Conservation (phyloP, 2,797 vertebrate species). For the Neosalanx taihuensis region DNA sequence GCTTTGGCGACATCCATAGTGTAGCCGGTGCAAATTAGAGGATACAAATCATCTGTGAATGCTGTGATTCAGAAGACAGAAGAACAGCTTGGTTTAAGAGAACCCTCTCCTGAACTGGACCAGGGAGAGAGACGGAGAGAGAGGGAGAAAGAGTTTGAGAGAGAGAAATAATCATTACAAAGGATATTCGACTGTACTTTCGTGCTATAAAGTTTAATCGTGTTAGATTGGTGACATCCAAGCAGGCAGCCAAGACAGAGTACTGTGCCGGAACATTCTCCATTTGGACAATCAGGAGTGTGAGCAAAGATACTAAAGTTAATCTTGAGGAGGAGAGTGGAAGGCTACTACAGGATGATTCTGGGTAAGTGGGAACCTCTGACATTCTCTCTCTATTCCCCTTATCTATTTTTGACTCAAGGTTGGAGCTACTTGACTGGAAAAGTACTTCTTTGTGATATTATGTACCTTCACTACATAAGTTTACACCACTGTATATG, state of each 20-base stretch:
- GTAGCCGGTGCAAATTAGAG: conserved; percentile 18
- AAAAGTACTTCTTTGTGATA: background rate
- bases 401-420: background rate
- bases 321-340: conserved; percentile 53
- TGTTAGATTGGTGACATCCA: background rate
- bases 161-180: background rate
- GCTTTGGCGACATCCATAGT: conserved; percentile 24
- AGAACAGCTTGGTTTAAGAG: conserved; percentile 5
- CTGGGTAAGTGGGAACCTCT: conserved; percentile 59
- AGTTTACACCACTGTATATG: no score
- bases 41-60: conserved; percentile 14
- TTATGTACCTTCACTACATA: no score
- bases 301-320: conserved; percentile 33
- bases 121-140: conserved; percentile 8
- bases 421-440: background rate
- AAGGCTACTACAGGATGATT: conserved; percentile 67
- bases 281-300: conserved; percentile 1
- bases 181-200: background rate
- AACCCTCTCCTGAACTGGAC: conserved; percentile 40
- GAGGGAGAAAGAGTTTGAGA: background rate
- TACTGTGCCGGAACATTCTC: background rate
- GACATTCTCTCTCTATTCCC: conserved; percentile 14
- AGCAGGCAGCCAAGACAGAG: background rate
- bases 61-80: conserved; percentile 22
- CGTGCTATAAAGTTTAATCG: background rate